phyloP scores from a whole-genome alignment of 2,797 vertebrate species.

The Dendrocincla tyrannina region DNA sequence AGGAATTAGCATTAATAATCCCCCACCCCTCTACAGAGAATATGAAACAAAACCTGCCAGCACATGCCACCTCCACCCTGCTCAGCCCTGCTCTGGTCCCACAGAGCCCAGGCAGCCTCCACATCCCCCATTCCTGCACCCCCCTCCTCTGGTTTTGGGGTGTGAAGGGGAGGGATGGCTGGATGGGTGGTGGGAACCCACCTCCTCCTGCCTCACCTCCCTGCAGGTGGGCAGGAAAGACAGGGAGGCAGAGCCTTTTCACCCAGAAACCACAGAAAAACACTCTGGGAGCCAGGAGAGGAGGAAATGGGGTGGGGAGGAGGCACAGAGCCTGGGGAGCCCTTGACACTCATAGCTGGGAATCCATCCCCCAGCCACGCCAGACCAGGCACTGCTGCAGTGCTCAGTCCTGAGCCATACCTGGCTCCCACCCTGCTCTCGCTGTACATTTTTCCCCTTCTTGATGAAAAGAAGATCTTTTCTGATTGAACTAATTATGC shows the following conservation, averaged over 20 bases:
- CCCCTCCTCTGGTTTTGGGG: rapidly evolving
- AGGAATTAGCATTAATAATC: background rate
- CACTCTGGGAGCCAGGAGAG: background rate
- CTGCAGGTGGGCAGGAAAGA: background rate
- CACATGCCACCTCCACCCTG: rapidly evolving
- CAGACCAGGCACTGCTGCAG: rapidly evolving
- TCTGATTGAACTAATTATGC: slow-evolving; percentile 83
- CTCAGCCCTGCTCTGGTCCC: rapidly evolving
- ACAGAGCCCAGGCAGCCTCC: background rate
- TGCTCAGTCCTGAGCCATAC: background rate
- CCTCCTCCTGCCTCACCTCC: background rate
- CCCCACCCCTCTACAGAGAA: background rate
- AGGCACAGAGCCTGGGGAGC: rapidly evolving
- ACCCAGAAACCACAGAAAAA: background rate
- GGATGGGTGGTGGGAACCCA: background rate
- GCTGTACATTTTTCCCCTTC: background rate
- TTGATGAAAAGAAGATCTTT: slow-evolving; percentile 73
- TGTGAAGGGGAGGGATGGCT: background rate
- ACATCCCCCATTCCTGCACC: background rate
- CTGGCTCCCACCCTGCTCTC: background rate
- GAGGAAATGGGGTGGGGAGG: background rate
- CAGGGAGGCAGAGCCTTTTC: background rate
- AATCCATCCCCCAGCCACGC: rapidly evolving
- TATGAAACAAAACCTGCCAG: background rate
- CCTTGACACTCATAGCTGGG: rapidly evolving